Base-by-base conservation (phyloP, 2,888 invertebrate species). In the Cryptus viduatorius region DNA sequence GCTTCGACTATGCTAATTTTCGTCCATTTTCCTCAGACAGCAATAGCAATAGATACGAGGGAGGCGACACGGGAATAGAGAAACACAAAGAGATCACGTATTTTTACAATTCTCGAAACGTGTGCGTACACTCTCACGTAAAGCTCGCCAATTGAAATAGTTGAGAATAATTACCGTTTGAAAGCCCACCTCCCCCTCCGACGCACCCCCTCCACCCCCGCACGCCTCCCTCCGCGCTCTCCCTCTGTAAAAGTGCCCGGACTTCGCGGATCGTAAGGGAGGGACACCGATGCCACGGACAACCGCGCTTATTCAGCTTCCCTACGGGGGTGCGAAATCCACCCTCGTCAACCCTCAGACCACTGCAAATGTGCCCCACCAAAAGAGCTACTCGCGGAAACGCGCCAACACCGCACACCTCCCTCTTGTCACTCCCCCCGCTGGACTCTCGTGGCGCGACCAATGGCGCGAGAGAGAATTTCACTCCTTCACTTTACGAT, bases 111-210 rank as follows among this genome's bases (percentile, higher is more conserved):
- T 77, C 76, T 16, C 24, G 67, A 68, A 56, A 37, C 16, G 56
- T 61, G 76, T 59, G 69, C 46, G 71, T 46, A 78, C 56, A 14
- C 37, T 5, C 29, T 5, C 24, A 48, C 48, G 16, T 4, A 46
- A 44, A 65, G 73, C 64, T 76, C 85, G 83, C 81, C 89, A 90
- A 92, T 92, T 91, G 90, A 92, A 93, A 93, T 93, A 92, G 92
- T 92, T 92, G 80, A 59, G 86, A 89, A 92, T 91, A 92, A 93
- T 93, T 92, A 91, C 90, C 90, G 87, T 88, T 88, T 87, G 85
- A 85, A 81, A 81, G 79, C 85, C 84, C 37, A 2, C 37, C 37
- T 5, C 37, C 37, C 37, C 37, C 37, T 5, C 37, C 37, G 37
- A 5, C 24, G 1, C 24, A 5, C 24, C 1, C 24, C 24, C 24